phyloP scores from a whole-genome alignment of 53 echinoderm and acorn worm species.

The Arbacia lixula region DNA sequence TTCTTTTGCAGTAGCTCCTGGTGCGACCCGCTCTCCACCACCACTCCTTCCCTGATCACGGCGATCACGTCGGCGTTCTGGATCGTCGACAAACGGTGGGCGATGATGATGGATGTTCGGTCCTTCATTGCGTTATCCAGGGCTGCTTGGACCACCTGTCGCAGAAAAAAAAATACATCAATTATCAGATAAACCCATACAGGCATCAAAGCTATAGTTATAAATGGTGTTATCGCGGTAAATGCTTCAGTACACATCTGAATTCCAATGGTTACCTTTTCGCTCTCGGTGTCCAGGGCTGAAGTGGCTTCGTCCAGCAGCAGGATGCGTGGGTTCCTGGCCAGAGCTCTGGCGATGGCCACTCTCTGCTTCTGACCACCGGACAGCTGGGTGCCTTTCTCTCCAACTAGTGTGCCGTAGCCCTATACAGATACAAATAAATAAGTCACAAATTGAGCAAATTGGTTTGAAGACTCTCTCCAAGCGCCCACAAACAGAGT shows the following conservation, averaged over 20 bases:
- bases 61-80: conserved; percentile 84
- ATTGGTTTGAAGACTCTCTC: no score
- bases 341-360: conserved; percentile 88
- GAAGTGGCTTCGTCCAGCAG: conserved; percentile 90
- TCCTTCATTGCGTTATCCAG: conserved; percentile 75
- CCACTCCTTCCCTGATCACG: conserved; percentile 78
- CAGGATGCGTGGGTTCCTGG: conserved; percentile 80
- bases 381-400: conserved; percentile 87
- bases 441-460: not conserved
- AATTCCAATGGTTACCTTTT: conserved; percentile 64
- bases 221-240: no score
- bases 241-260: not conserved
- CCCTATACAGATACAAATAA: conserved; percentile 50
- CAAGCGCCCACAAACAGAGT: no score
- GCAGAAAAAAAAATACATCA: no score
- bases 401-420: conserved; percentile 83
- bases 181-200: no score
- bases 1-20: conserved; percentile 66
- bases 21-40: conserved; percentile 74
- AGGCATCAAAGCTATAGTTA: no score
- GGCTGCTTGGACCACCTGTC: conserved; percentile 71
- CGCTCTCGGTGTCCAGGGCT: conserved; percentile 88
- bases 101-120: conserved; percentile 90
- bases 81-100: conserved; percentile 85
- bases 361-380: conserved; percentile 93